These are phyloP conservation scores for Pachymerium ferrugineum DNA, from an alignment of 2,888 invertebrate species.

Conservation along the genomic window DNA sequence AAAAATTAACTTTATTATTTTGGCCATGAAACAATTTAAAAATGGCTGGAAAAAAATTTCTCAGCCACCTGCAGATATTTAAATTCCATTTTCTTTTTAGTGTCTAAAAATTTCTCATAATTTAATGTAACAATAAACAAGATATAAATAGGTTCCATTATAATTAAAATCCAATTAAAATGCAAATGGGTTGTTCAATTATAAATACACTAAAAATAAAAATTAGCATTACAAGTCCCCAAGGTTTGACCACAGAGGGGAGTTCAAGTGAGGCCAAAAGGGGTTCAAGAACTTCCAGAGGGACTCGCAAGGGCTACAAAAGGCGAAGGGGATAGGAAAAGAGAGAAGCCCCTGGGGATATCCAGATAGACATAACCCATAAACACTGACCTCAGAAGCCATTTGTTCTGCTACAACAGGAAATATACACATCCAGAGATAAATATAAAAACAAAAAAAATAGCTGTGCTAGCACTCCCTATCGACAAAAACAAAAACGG, in stretches of 20 bases:
- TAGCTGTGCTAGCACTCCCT: background rate
- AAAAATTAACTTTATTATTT: no score
- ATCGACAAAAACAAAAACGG: background rate
- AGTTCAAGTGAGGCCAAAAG: background rate
- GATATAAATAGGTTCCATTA: no score
- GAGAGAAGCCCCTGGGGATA: background rate
- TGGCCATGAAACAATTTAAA: no score
- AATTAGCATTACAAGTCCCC: conserved; percentile 6
- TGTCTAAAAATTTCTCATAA: no score
- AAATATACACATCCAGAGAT: conserved; percentile 10
- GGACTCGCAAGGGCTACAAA: background rate
- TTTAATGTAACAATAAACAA: no score
- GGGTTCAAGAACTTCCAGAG: conserved; percentile 5
- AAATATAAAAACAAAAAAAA: background rate
- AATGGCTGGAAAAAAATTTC: no score
- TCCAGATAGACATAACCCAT: conserved; percentile 15
- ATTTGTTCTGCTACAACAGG: conserved; percentile 21
- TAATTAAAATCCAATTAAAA: conserved; percentile 10
- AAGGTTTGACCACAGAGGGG: background rate
- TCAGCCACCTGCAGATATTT: no score
- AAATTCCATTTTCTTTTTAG: no score
- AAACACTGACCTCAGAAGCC: conserved; percentile 14
- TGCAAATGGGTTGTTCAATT: background rate
- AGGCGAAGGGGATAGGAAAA: background rate
- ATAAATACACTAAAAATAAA: no score